phyloP scores from a whole-genome alignment of 1,140 invertebrate species.

The Fopius arisanus region DNA sequence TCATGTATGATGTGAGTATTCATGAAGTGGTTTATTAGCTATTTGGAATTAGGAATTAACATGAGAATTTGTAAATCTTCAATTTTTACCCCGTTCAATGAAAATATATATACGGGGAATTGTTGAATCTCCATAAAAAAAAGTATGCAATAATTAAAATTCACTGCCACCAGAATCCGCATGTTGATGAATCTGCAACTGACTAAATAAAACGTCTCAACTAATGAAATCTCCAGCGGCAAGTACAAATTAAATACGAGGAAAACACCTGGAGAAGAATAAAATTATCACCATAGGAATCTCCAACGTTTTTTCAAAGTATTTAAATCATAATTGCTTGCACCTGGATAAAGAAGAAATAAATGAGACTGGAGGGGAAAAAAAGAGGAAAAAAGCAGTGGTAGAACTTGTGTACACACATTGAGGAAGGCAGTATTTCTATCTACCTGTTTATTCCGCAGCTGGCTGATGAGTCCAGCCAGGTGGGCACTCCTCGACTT shows the following conservation, averaged over 20 bases:
- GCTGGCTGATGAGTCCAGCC: background rate
- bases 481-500: background rate
- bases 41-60: too few relatives aligned
- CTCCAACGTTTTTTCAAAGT: background rate
- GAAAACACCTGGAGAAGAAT: background rate
- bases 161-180: too few relatives aligned
- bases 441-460: constrained; percentile 5
- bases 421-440: constrained; percentile 6
- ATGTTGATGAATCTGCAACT: too few relatives aligned
- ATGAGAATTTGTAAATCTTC: too few relatives aligned
- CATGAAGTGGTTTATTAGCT: too few relatives aligned
- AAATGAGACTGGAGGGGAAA: background rate
- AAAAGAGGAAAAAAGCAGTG: background rate
- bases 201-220: too few relatives aligned
- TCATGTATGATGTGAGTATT: too few relatives aligned
- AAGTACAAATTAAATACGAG: background rate
- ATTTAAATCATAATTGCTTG: background rate
- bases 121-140: too few relatives aligned
- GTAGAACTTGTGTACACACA: background rate
- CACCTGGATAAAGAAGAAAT: background rate
- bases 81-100: too few relatives aligned
- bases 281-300: background rate
- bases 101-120: too few relatives aligned
- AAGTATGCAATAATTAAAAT: too few relatives aligned
- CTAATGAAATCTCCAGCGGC: too few relatives aligned